Conservation (phyloP, 2,797 vertebrate species). For the Eptatretus atami region DNA sequence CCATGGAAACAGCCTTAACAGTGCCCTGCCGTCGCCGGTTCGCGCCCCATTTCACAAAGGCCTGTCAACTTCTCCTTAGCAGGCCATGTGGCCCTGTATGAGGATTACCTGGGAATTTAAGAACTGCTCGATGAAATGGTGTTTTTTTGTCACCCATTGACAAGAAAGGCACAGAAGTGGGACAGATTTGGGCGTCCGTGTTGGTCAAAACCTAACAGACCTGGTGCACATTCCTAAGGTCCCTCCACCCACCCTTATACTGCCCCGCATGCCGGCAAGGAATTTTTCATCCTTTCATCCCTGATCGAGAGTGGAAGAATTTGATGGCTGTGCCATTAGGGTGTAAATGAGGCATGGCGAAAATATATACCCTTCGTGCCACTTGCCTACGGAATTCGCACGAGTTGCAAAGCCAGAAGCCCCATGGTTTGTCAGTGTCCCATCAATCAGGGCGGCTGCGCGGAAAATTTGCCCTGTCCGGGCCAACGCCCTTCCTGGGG, state of each 20-base stretch:
- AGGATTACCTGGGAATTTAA: too few relatives aligned
- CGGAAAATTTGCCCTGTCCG: neutral
- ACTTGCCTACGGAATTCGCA: slow-evolving; percentile 70
- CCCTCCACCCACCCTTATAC: neutral
- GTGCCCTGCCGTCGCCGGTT: too few relatives aligned
- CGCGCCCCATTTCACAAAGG: too few relatives aligned
- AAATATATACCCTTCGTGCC: slow-evolving; percentile 90
- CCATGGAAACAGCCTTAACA: too few relatives aligned
- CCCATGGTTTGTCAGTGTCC: neutral
- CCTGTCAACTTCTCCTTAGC: too few relatives aligned
- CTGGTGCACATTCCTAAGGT: slow-evolving; percentile 3
- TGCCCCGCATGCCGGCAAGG: slow-evolving; percentile 1
- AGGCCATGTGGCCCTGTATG: too few relatives aligned
- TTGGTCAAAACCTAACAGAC: neutral
- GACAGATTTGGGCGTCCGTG: slow-evolving; percentile 2
- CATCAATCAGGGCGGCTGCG: slow-evolving; percentile 1
- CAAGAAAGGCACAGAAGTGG: slow-evolving; percentile 5
- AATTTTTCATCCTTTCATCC: slow-evolving; percentile 5
- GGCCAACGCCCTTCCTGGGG: neutral
- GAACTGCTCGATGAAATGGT: too few relatives aligned
- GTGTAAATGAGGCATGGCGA: slow-evolving; percentile 96
- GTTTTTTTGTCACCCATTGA: neutral
- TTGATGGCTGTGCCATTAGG: slow-evolving; percentile 27
- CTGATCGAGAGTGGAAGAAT: neutral
- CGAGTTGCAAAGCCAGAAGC: neutral